phyloP scores from a whole-genome alignment of 2,888 invertebrate species.

The Pyrrhia umbra region DNA sequence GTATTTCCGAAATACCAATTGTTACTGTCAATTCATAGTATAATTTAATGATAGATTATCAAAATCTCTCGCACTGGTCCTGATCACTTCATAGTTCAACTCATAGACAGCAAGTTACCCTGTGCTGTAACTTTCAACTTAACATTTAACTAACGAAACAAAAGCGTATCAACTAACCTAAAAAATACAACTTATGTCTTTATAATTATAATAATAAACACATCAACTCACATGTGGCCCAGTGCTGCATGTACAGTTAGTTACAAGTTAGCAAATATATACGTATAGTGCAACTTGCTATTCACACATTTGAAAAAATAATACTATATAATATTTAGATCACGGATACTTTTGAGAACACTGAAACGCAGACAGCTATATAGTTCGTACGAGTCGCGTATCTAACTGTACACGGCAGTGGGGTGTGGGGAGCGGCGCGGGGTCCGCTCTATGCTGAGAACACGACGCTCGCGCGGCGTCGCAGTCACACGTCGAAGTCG shows the following conservation, averaged over 20 bases:
- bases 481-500: slow-evolving; percentile 88
- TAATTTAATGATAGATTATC: slow-evolving; percentile 29
- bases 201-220: slow-evolving; percentile 65
- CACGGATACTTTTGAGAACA: slow-evolving; percentile 44
- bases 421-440: slow-evolving; percentile 19
- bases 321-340: slow-evolving; percentile 50
- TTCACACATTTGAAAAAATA: slow-evolving; percentile 50
- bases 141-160: slow-evolving; percentile 64
- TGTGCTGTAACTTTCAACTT: slow-evolving; percentile 70
- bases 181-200: slow-evolving; percentile 71
- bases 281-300: slow-evolving; percentile 52
- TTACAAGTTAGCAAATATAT: slow-evolving; percentile 54
- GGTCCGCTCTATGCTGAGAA: slow-evolving; percentile 32
- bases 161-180: slow-evolving; percentile 75
- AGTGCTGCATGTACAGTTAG: slow-evolving; percentile 64
- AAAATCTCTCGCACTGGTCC: slow-evolving; percentile 65
- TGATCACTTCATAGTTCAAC: slow-evolving; percentile 57
- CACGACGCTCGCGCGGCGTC: slow-evolving; percentile 29
- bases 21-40: slow-evolving; percentile 42
- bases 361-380: slow-evolving; percentile 40
- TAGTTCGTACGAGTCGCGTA: slow-evolving; percentile 23
- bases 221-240: slow-evolving; percentile 70
- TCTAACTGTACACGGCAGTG: slow-evolving; percentile 46
- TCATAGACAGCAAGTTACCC: slow-evolving; percentile 68
- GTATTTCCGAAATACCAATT: slow-evolving; percentile 61